Percentiles rank a stretch among this genome's conserved stretches.
These are phyloP conservation scores for Penaeus vannamei DNA, from an alignment of 1,140 invertebrate species.

Conservation along the genomic window DNA sequence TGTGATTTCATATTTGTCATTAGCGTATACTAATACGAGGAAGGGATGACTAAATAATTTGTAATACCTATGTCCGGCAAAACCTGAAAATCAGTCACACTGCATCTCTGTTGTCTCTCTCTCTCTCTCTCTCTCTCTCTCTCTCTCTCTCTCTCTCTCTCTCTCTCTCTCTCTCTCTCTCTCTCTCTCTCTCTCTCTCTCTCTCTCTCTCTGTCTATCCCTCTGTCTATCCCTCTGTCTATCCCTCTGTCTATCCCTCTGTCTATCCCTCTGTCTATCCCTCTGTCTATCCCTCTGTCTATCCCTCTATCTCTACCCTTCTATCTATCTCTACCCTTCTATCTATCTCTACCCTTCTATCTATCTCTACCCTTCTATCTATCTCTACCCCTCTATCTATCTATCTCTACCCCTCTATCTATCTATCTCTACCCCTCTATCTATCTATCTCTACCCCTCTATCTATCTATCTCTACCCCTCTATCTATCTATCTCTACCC, in stretches of 20 bases:
- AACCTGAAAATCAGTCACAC: background rate
- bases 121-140: conserved; percentile 4
- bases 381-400: too few species aligned
- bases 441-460: too few species aligned
- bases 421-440: conserved; percentile 20
- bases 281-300: background rate
- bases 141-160: conserved; percentile 30
- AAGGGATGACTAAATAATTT: too few species aligned
- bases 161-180: too few species aligned
- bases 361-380: too few species aligned
- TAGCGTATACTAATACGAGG: too few species aligned
- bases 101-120: background rate
- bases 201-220: background rate
- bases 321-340: background rate
- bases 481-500: background rate
- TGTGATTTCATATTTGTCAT: too few species aligned
- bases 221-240: background rate
- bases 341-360: conserved; percentile 17
- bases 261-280: too few species aligned
- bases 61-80: background rate
- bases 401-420: background rate
- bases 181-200: background rate
- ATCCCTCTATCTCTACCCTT: background rate
- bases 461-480: too few species aligned
- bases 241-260: conserved; percentile 19